These are phyloP conservation scores for Syngnathus acus DNA, from an alignment of 2,797 vertebrate genomes.

Conservation along the genomic window DNA sequence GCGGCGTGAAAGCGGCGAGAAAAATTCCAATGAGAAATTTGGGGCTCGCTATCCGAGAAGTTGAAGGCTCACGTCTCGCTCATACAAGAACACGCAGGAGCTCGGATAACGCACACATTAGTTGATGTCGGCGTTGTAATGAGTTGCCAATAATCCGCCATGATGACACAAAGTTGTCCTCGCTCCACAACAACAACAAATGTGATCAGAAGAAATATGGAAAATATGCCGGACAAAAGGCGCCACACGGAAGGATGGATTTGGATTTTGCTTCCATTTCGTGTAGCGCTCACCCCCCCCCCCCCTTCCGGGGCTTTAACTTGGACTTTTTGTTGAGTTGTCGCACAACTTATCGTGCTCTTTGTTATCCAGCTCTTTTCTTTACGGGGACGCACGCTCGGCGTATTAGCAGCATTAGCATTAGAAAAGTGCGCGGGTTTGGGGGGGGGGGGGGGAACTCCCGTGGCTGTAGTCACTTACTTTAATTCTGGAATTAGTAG, in stretches of 20 bases:
- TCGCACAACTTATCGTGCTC: conserved; percentile 60
- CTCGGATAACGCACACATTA: not conserved
- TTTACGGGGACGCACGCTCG: conserved; percentile 40
- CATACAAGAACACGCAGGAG: too few relatives aligned
- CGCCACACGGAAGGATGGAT: conserved; percentile 50
- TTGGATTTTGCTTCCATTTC: conserved; percentile 55
- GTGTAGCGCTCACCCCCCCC: conserved; percentile 22
- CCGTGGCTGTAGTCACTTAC: conserved; percentile 60
- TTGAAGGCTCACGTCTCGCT: too few relatives aligned
- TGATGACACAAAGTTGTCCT: not conserved
- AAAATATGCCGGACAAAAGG: conserved; percentile 51
- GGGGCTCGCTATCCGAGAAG: too few relatives aligned
- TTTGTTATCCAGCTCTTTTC: conserved; percentile 60
- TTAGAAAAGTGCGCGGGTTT: conserved; percentile 32
- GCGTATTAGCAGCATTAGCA: conserved; percentile 44
- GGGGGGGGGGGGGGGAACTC: conserved; percentile 37
- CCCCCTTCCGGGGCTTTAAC: conserved; percentile 56
- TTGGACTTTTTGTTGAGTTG: conserved; percentile 62
- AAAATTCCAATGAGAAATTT: too few relatives aligned
- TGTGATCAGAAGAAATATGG: conserved; percentile 22
- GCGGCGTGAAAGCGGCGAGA: too few relatives aligned
- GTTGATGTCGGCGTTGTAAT: conserved; percentile 47
- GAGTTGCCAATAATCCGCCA: conserved; percentile 45
- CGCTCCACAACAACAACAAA: not conserved
- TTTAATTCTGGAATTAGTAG: not conserved